These are phyloP conservation scores for Eurypyga helias DNA, from an alignment of 2,113 vertebrate genomes.

Conservation along the genomic window DNA sequence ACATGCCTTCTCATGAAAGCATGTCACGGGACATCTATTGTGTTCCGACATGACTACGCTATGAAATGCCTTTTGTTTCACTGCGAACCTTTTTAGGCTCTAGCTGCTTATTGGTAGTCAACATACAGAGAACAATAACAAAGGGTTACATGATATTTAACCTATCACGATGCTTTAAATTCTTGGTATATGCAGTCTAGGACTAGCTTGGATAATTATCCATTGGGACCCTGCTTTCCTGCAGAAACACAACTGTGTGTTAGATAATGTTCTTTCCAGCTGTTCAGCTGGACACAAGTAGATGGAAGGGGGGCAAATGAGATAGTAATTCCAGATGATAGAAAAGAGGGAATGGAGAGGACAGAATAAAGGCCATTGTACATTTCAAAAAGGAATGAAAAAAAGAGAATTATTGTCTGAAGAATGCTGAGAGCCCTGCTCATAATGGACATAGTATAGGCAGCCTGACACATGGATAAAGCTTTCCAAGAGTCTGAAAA, in stretches of 20 bases:
- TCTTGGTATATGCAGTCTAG: constrained; percentile 6
- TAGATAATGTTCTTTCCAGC: constrained; percentile 67
- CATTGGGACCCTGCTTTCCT: constrained; percentile 42
- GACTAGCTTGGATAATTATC: constrained; percentile 19
- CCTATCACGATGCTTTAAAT: neutral
- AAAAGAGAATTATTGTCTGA: neutral
- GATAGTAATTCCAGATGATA: constrained; percentile 62
- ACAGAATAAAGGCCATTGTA: constrained; percentile 38
- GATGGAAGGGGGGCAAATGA: constrained; percentile 20
- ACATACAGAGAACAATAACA: neutral
- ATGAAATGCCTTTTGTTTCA: constrained; percentile 30
- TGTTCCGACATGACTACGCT: neutral
- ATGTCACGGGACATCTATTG: neutral
- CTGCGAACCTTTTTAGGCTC: neutral
- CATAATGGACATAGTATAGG: neutral
- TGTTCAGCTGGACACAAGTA: constrained; percentile 53
- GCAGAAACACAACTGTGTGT: constrained; percentile 43
- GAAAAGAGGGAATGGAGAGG: constrained; percentile 9
- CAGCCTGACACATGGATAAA: neutral
- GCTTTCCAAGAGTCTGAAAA: constrained; percentile 20
- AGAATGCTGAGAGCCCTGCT: neutral
- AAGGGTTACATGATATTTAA: constrained; percentile 38
- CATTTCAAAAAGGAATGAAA: constrained; percentile 4
- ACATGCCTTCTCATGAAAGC: neutral
- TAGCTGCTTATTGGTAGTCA: constrained; percentile 1